Base-by-base conservation (phyloP, 1,140 invertebrate species). In the Anastrepha ludens region DNA sequence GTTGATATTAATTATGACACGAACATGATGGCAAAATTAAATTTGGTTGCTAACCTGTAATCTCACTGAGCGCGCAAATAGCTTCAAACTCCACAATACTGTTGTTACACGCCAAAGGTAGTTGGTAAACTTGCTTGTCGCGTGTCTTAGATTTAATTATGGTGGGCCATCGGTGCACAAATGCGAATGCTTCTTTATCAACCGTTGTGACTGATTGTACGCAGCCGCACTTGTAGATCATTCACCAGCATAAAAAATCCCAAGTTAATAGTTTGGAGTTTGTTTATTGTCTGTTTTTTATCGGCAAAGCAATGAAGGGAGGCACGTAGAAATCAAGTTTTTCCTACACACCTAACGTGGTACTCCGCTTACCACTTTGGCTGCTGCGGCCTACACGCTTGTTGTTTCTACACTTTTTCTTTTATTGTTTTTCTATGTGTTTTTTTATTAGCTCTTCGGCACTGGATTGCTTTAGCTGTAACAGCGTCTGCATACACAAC, bases 241-340 rank as follows among this genome's bases (percentile, higher is more conserved):
- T 29, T 29, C 62, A 3, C n/a, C 20, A 20, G 62, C 7, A 64
- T 2, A n/a, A n/a, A 7, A 20, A 64, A 64, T 20, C 9, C 20
- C 39, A 29, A 67, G 65, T 9, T 65, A 29, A 15, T 44, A 70
- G 3, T 3, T 70, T 55, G 11, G 6, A 13, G 29, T 41, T 70
- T 70, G 39, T 70, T 11, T 70, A 55, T 55, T 55, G 15, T 9
- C 60, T 62, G 4, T 62, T 17, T 13, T 62, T 9, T 55, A 55
- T 81, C 4, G 41, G 15, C 15, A 13, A 74, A 41, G n/a, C 44
- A 29, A 11, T 9, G 17, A 50, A 55, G 17, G 17, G 17, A 81
- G 47, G 9, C 74, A 3, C 6, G 74, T 58, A 81, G 55, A 81
- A 81, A 81, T 81, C 74, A 81, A 55, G 74, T 81, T 81, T 81